A percentile compares a stretch with the other conserved stretches of the same genome.
phyloP scores from a whole-genome alignment of 2,888 invertebrate species.

The Tetranychus piercei region DNA sequence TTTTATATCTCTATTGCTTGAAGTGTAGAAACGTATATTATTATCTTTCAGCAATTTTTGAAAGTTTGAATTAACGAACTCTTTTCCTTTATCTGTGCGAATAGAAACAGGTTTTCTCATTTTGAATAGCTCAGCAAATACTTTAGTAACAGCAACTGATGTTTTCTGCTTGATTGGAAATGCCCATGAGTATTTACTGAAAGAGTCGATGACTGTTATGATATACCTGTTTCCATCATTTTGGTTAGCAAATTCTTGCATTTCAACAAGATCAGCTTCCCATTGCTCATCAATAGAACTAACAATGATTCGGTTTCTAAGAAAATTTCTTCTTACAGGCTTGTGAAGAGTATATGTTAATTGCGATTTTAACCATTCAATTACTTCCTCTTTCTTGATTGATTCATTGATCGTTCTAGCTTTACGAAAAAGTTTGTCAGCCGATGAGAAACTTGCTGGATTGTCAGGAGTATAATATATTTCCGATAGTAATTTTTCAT shows the following conservation, averaged over 20 bases:
- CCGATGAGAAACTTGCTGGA: background rate
- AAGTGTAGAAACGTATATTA: conserved; percentile 27
- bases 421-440: background rate
- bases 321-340: conserved; percentile 17
- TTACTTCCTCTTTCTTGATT: conserved; percentile 13
- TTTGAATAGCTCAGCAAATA: conserved; percentile 21
- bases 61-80: conserved; percentile 26
- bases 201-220: conserved; percentile 28
- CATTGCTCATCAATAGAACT: conserved; percentile 27
- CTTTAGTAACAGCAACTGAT: conserved; percentile 20
- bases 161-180: conserved; percentile 27
- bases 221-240: conserved; percentile 27
- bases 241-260: conserved; percentile 10
- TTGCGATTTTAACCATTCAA: conserved; percentile 19
- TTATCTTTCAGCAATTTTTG: conserved; percentile 22
- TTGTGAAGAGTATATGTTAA: conserved; percentile 21
- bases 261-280: conserved; percentile 27
- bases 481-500: background rate
- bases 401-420: background rate
- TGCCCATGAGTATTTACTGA: conserved; percentile 27
- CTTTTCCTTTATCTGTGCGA: conserved; percentile 26
- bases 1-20: conserved; percentile 29
- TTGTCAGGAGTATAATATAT: conserved; percentile 4
- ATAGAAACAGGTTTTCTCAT: conserved; percentile 22
- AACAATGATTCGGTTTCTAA: conserved; percentile 23